phyloP scores from a whole-genome alignment of 2,797 vertebrate species.

The Parotocinclus haroldoi region DNA sequence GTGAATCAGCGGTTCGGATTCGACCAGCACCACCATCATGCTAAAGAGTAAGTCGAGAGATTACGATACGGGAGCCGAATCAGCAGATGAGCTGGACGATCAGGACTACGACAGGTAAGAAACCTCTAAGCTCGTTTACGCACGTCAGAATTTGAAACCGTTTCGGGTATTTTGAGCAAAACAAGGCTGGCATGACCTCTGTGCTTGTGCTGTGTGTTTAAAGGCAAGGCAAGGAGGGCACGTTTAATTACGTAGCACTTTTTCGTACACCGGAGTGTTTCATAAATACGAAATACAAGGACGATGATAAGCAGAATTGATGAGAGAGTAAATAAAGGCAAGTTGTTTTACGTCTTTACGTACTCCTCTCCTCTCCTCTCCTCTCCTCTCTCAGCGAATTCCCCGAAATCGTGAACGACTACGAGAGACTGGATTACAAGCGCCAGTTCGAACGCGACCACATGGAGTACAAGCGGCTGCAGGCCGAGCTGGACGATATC shows the following conservation, averaged over 20 bases:
- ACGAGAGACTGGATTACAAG: conserved; percentile 75
- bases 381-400: conserved; percentile 61
- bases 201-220: neutral
- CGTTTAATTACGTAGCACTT: too few relatives aligned
- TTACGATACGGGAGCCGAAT: conserved; percentile 76
- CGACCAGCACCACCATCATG: conserved; percentile 40
- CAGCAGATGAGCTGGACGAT: conserved; percentile 82
- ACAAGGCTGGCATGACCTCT: neutral
- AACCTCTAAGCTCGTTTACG: neutral
- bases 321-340: too few relatives aligned
- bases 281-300: too few relatives aligned
- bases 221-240: too few relatives aligned
- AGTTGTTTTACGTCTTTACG: too few relatives aligned
- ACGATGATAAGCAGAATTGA: too few relatives aligned
- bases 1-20: conserved; percentile 30
- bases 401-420: conserved; percentile 69
- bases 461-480: conserved; percentile 76
- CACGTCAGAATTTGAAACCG: neutral
- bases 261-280: too few relatives aligned
- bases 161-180: neutral
- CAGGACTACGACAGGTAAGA: conserved; percentile 76
- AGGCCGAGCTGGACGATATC: conserved; percentile 75
- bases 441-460: conserved; percentile 76
- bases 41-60: conserved; percentile 61
- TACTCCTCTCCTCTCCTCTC: neutral